Evolutionary conservation across 2,888 invertebrate species (phyloP), one percentile per base, ranked within the genome.

Genomic region (Hedya salicella): DNA sequence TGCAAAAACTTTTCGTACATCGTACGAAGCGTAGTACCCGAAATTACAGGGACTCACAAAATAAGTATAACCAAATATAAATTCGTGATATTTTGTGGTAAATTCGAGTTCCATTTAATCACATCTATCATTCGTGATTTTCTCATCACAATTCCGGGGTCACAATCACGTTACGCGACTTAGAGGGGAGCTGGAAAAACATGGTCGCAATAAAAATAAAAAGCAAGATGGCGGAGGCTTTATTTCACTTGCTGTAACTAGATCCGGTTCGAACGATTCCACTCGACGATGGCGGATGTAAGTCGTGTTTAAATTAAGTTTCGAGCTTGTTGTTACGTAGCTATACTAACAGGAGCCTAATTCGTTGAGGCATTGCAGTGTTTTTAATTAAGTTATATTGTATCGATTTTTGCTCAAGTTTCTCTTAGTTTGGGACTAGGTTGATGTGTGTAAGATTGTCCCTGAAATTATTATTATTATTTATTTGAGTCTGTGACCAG

Each of bases 131-230:
- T 56, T 59, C 59, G 39, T 64, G 56, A 56, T 65, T 44, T 63
- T 64, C 44, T 60, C 65, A 65, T 65, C 65, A 65, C 65, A 60
- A 59, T 65, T 60, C 65, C 59, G 53, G 40, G 63, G 59, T 65
- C 65, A 59, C 65, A 65, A 57, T 57, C 59, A 50, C 62, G 46
- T 59, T 59, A 59, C 32, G 39, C 40, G 62, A 49, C 48, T 54
- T 59, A 39, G 59, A n/a, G 50, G 59, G 61, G 30, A 44, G 19
- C 56, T 53, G 54, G 46, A 65, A 65, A 60, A 65, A 65, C 65
- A 65, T 65, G 50, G 65, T 52, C 46, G 48, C 62, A 48, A 56
- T 36, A 36, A 36, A 36, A 36, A 36, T 36, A 36, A 36, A 36
- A 9, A 36, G 9, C 36, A 36, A 36, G 9, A 36, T 36, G 36